These are phyloP conservation scores for Pseudomyrmex concolor DNA, from an alignment of 1,140 invertebrate genomes.

Conservation along the genomic window DNA sequence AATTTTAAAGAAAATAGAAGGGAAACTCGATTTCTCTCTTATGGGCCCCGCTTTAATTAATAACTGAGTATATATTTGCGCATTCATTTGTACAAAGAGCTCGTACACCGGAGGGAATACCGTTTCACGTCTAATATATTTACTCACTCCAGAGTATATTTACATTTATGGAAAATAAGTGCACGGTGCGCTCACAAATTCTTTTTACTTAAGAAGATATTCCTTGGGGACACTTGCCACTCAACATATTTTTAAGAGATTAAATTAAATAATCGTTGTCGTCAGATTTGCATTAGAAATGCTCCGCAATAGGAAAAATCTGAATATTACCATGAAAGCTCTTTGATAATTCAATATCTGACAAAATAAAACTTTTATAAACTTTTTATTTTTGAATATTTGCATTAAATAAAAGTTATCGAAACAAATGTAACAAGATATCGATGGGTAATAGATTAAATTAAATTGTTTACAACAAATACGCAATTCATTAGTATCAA, in stretches of 20 bases:
- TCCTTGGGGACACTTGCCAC: not conserved
- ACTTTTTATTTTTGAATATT: not conserved
- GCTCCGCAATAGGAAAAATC: not conserved
- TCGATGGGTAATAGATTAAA: not conserved
- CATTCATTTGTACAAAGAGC: slow-evolving; percentile 52
- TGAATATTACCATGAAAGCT: not conserved
- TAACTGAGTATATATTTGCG: slow-evolving; percentile 57
- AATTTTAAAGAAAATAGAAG: slow-evolving; percentile 60
- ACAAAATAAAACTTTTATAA: not conserved
- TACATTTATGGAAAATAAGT: slow-evolving; percentile 59
- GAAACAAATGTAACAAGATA: not conserved
- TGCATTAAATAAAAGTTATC: not conserved
- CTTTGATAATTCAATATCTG: not conserved
- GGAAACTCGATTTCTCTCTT: slow-evolving; percentile 53
- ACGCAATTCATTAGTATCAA: slow-evolving; percentile 20
- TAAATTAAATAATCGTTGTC: slow-evolving; percentile 29
- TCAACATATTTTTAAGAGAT: slow-evolving; percentile 28
- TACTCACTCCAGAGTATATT: slow-evolving; percentile 42
- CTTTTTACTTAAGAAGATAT: slow-evolving; percentile 26
- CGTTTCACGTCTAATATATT: slow-evolving; percentile 56
- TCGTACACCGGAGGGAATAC: slow-evolving; percentile 40
- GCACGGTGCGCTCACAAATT: slow-evolving; percentile 27
- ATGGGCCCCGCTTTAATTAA: slow-evolving; percentile 52
- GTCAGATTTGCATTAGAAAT: not conserved
- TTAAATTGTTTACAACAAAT: slow-evolving; percentile 38